phyloP scores from a whole-genome alignment of 2,797 vertebrate genomes.

The Poecile montanus region DNA sequence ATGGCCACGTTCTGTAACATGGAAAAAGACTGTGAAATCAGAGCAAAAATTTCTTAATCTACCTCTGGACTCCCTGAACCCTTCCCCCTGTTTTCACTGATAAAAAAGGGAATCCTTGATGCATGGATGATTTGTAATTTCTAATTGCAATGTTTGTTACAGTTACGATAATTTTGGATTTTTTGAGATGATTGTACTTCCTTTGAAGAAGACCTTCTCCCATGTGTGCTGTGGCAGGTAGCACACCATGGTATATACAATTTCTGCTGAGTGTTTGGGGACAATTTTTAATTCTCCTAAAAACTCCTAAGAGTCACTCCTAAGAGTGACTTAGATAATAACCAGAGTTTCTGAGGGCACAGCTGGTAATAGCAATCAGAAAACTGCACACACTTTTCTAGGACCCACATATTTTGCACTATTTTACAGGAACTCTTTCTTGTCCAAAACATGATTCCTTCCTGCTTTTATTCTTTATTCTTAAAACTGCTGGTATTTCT shows the following conservation, averaged over 20 bases:
- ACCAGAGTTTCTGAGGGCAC: background rate
- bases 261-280: background rate
- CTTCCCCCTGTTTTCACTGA: fast-evolving
- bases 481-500: background rate
- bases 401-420: background rate
- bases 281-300: background rate
- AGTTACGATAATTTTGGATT: background rate
- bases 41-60: background rate
- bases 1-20: background rate
- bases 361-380: background rate
- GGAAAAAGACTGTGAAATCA: background rate
- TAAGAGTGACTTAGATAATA: background rate
- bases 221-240: background rate
- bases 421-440: background rate
- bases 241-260: background rate
- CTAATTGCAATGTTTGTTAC: background rate
- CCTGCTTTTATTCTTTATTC: background rate
- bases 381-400: background rate
- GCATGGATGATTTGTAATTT: background rate
- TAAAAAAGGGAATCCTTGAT: background rate
- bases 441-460: background rate
- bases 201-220: background rate
- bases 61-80: background rate
- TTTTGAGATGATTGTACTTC: background rate
- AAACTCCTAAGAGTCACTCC: no score